Evolutionary conservation across 2,113 vertebrate genomes (phyloP).

Genomic region (Gallinago jamesoni): DNA sequence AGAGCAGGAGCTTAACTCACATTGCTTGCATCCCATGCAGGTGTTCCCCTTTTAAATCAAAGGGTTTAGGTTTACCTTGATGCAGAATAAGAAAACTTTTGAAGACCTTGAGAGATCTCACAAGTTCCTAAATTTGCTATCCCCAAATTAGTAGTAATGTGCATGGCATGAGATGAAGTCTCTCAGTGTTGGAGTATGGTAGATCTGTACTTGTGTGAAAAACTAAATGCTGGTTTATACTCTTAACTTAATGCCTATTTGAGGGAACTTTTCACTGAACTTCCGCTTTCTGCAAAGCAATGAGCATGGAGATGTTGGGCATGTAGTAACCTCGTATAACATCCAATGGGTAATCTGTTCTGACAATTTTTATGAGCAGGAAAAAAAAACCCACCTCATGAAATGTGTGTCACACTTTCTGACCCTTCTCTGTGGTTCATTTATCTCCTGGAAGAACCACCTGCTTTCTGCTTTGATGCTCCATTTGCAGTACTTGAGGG

Average conservation of each 20-base stretch:
- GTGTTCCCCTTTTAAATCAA: not conserved
- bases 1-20: not conserved
- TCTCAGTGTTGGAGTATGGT: fast-evolving
- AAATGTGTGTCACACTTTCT: not conserved
- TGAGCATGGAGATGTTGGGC: not conserved
- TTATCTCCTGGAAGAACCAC: conserved; percentile 59
- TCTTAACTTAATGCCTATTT: not conserved
- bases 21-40: not conserved
- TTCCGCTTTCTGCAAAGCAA: not conserved
- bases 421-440: conserved; percentile 53
- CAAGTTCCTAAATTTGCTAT: not conserved
- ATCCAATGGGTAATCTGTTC: conserved; percentile 39
- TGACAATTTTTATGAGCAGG: conserved; percentile 39
- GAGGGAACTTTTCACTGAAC: not conserved
- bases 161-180: not conserved
- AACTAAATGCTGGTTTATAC: not conserved
- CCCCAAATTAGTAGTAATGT: not conserved
- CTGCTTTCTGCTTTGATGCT: conserved; percentile 63
- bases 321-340: not conserved
- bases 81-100: not conserved
- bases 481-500: conserved; percentile 55
- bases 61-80: not conserved
- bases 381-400: not conserved
- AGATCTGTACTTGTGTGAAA: not conserved
- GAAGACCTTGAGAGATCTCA: not conserved